Percentiles rank a stretch among this genome's conserved stretches.
Conservation (phyloP, 2,113 vertebrate genomes). For the Calidris pygmaea region DNA sequence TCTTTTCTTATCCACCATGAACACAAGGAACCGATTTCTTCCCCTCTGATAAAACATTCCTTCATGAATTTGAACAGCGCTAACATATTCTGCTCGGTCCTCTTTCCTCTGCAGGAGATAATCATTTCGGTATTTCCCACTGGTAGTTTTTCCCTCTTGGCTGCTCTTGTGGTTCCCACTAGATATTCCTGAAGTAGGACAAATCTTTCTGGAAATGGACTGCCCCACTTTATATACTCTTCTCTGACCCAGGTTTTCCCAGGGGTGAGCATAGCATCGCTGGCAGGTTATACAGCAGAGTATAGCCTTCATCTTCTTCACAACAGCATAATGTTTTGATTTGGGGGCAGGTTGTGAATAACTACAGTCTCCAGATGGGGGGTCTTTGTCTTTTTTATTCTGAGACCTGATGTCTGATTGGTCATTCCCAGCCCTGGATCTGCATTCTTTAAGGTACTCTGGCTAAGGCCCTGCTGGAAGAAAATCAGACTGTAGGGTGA, state of each 20-base stretch:
- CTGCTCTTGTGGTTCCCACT: neutral
- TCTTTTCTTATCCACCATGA: neutral
- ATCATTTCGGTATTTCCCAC: neutral
- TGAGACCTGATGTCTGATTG: neutral
- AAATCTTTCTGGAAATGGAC: neutral
- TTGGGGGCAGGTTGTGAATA: neutral
- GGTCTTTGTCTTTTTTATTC: neutral
- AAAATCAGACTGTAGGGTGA: neutral
- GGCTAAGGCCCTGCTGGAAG: neutral
- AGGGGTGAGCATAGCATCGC: neutral
- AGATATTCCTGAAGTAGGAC: neutral
- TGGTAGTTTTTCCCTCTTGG: neutral
- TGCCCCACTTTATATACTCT: slow-evolving; percentile 15
- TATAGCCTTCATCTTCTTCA: neutral
- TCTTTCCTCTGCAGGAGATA: neutral
- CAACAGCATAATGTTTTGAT: neutral
- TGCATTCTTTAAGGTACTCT: neutral
- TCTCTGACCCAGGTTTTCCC: neutral
- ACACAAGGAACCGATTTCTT: neutral
- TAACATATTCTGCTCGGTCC: rapidly evolving
- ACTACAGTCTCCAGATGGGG: neutral
- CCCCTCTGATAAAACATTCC: neutral
- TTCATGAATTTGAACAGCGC: neutral
- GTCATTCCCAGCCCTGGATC: neutral
- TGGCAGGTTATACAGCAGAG: neutral